Conservation (phyloP, 2,888 invertebrate species). For the Oeneis ivallda region DNA sequence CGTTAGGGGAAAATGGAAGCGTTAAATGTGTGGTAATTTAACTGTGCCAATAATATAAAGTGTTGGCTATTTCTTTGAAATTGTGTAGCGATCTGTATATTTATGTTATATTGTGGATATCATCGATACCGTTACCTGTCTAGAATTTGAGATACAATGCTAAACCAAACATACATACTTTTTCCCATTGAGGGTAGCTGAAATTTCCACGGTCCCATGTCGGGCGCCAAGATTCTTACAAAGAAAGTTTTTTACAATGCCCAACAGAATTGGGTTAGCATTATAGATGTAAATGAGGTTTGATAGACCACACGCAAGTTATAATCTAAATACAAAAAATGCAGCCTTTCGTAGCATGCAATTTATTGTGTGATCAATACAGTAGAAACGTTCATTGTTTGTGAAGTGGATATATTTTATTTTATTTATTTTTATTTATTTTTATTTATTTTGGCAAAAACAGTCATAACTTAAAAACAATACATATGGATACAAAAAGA, state of each 20-base stretch:
- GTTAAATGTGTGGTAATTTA: constrained; percentile 29
- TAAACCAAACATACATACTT: background rate
- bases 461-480: no score
- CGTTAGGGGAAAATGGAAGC: constrained; percentile 49
- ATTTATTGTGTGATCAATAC: constrained; percentile 21
- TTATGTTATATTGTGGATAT: background rate
- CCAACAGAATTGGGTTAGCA: constrained; percentile 12
- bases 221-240: constrained; percentile 9
- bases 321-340: constrained; percentile 22
- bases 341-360: constrained; percentile 21
- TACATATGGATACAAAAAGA: no score
- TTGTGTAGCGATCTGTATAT: background rate
- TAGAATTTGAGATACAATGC: no score
- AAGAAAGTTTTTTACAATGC: background rate
- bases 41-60: constrained; percentile 14
- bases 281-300: constrained; percentile 21
- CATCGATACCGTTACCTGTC: background rate
- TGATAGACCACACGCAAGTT: constrained; percentile 21
- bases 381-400: constrained; percentile 11
- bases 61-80: constrained; percentile 6
- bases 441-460: no score
- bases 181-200: background rate
- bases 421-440: no score
- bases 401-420: constrained; percentile 13
- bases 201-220: background rate